Evolutionary conservation across 2,888 invertebrate genomes (phyloP).

Genomic region (Drosophila ezoana): DNA sequence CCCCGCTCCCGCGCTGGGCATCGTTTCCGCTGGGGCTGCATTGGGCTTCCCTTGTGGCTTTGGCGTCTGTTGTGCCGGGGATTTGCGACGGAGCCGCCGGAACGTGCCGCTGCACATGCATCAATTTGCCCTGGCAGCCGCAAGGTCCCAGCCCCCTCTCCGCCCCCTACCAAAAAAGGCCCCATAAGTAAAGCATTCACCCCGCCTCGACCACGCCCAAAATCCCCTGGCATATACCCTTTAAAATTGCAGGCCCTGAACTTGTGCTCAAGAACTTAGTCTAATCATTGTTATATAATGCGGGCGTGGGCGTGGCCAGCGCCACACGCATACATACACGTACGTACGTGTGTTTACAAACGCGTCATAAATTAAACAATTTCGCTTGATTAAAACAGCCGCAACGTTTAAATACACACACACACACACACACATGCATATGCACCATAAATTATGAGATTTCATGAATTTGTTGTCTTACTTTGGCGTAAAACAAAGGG

Average conservation of each 20-base stretch:
- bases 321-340: neutral
- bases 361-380: constrained; percentile 43
- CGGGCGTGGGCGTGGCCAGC: constrained; percentile 32
- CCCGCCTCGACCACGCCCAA: neutral
- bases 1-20: neutral
- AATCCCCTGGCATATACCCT: neutral
- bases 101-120: constrained; percentile 60
- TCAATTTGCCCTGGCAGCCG: constrained; percentile 50
- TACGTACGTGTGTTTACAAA: neutral
- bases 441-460: constrained; percentile 27
- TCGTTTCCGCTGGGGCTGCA: neutral
- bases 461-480: constrained; percentile 9
- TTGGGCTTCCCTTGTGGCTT: constrained; percentile 51
- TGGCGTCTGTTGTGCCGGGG: constrained; percentile 48
- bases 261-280: constrained; percentile 29
- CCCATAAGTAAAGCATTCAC: neutral
- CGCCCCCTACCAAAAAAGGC: neutral
- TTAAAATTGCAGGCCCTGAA: constrained; percentile 23
- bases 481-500: neutral
- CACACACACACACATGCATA: constrained; percentile 3
- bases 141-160: constrained; percentile 18
- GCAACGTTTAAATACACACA: constrained; percentile 52
- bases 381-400: constrained; percentile 68
- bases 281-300: constrained; percentile 40
- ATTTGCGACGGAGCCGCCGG: constrained; percentile 51